Base-by-base conservation (phyloP, 2,797 vertebrate species). In the Lithobates sylvaticus region DNA sequence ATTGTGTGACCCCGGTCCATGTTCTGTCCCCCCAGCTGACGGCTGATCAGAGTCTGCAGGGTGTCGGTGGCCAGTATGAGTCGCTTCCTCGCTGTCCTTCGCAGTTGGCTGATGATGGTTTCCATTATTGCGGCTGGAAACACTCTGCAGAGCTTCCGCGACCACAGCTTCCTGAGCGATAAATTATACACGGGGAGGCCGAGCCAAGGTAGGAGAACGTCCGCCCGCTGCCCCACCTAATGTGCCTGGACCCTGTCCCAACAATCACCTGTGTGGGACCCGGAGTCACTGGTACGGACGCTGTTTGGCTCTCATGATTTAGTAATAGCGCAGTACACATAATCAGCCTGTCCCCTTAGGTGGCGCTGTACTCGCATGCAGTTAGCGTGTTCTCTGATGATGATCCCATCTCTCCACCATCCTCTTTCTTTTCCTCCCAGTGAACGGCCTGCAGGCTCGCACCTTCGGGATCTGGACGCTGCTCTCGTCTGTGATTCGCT, bases 391-490 rank as follows among this genome's bases (percentile, higher is more conserved):
- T 61, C 21, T 61, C 58, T 61, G 16, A 6, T 21, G 39, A 39
- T 39, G 39, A 39, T 39, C 9, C 12, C 13, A 7, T 74, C 27
- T 85, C 32, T 39, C 2, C 10, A 8, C 5, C 8, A 39, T 39
- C 36, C 36, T 6, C 36, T 79, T 29, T 83, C 68, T 29, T 50
- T 80, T 16, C 39, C 73, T 16, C 16, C 21, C 88, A 99, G 98
- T 99, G 89, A 99, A 99, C 58, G 97, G 97, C 68, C 97, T 99
- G 78, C 98, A 99, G 88, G 98, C 98, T 86, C 96, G 98, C 83
- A 99, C 96, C 5, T 98, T 98, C 90, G 98, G 98, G 32, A 96
- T 99, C 83, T 99, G 98, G 98, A 99, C 97, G 0, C 90, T 99
- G 88, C 91, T 99, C 42, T 96, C 98, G 0, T 98, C 98, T 0